These are phyloP conservation scores for Pangasius krempfi DNA, from an alignment of 2,797 vertebrate genomes.

Conservation along the genomic window DNA sequence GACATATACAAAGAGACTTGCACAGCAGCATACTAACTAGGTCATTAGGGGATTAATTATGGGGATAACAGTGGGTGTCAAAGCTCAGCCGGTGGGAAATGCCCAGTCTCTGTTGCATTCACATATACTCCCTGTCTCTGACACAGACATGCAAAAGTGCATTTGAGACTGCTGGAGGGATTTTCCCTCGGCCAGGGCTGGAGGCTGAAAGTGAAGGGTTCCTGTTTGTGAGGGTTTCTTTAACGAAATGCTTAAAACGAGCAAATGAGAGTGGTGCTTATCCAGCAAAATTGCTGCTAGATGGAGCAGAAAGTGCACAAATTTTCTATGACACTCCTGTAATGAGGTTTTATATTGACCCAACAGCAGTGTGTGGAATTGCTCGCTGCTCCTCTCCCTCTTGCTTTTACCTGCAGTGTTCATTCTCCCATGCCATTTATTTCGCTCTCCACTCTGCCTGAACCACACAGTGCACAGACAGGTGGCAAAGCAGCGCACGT, in stretches of 20 bases:
- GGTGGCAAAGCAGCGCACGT: constrained; percentile 64
- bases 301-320: constrained; percentile 88
- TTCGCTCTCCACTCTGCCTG: constrained; percentile 53
- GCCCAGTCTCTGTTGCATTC: constrained; percentile 43
- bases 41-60: constrained; percentile 56
- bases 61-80: constrained; percentile 50
- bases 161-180: constrained; percentile 46
- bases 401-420: constrained; percentile 60
- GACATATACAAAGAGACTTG: constrained; percentile 32
- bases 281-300: constrained; percentile 86
- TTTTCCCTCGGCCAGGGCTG: constrained; percentile 54
- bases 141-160: constrained; percentile 49
- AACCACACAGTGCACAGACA: constrained; percentile 54
- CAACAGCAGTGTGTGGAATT: constrained; percentile 72
- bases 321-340: constrained; percentile 85
- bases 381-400: constrained; percentile 50
- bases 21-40: constrained; percentile 36
- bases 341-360: constrained; percentile 88
- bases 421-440: constrained; percentile 70
- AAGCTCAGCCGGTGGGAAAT: constrained; percentile 52
- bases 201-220: constrained; percentile 61
- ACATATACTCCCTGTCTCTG: constrained; percentile 19
- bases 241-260: constrained; percentile 72
- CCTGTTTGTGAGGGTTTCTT: constrained; percentile 71
- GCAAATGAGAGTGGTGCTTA: constrained; percentile 84